phyloP scores from a whole-genome alignment of 2,888 invertebrate genomes.

The Macrostomum cliftonense region DNA sequence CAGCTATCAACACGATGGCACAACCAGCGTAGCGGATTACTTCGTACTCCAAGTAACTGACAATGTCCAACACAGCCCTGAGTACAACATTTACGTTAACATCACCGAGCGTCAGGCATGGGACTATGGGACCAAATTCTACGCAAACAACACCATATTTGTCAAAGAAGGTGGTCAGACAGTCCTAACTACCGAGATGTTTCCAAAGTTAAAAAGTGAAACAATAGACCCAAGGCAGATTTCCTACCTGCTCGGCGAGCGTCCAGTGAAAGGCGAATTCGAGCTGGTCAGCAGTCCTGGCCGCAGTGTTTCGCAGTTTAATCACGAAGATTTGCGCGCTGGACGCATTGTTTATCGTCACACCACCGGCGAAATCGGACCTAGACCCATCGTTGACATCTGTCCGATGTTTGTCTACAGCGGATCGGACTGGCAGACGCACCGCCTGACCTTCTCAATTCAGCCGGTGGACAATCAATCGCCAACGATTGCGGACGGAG shows the following conservation, averaged over 20 bases:
- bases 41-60: constrained; percentile 31
- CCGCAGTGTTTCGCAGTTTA: constrained; percentile 24
- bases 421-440: constrained; percentile 29
- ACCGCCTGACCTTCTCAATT: constrained; percentile 31
- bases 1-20: not conserved
- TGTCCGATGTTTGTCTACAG: constrained; percentile 4
- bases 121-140: no score
- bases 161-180: no score
- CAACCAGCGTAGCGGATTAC: constrained; percentile 20
- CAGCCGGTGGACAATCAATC: constrained; percentile 32
- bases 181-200: no score
- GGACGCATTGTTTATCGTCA: constrained; percentile 27
- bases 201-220: no score
- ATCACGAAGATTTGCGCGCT: constrained; percentile 23
- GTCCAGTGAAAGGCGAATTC: no score
- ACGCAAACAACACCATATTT: no score
- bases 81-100: constrained; percentile 24
- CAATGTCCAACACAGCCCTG: constrained; percentile 23
- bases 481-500: constrained; percentile 27
- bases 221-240: no score
- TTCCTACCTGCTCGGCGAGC: no score
- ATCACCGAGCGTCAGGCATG: constrained; percentile 13
- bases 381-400: constrained; percentile 20
- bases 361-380: constrained; percentile 32
- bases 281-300: not conserved